Conservation (phyloP, 92 coral and sea anemone species). For the Phenganax marumi region DNA sequence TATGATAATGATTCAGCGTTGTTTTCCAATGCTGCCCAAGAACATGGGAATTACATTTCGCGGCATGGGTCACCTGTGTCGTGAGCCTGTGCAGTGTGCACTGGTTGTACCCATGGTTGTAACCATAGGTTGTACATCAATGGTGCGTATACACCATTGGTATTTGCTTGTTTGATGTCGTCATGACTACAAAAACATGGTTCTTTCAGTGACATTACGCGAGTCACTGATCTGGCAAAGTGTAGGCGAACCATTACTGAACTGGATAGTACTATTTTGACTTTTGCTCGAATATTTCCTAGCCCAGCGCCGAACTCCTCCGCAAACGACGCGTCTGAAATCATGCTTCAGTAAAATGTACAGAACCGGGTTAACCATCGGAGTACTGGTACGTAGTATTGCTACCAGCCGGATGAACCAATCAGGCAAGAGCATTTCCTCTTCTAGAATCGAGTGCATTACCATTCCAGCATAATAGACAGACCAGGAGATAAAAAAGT, state of each 20-base stretch:
- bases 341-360: conserved; percentile 54
- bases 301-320: background rate
- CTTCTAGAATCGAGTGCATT: conserved; percentile 8
- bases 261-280: background rate
- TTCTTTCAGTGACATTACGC: conserved; percentile 10
- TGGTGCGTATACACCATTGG: too few species aligned
- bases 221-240: background rate
- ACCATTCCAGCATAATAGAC: conserved; percentile 40
- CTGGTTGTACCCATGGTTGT: too few species aligned
- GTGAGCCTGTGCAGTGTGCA: too few species aligned
- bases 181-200: background rate
- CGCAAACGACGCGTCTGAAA: conserved; percentile 31
- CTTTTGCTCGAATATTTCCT: background rate
- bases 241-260: background rate
- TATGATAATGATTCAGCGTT: too few species aligned
- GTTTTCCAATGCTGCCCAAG: too few species aligned
- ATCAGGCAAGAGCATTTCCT: conserved; percentile 15
- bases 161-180: too few species aligned
- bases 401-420: conserved; percentile 34
- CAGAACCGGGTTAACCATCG: conserved; percentile 56
- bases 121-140: too few species aligned
- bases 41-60: too few species aligned
- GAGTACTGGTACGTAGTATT: conserved; percentile 51
- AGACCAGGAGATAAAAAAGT: conserved; percentile 55
- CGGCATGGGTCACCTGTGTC: too few species aligned